phyloP scores from a whole-genome alignment of 2,888 invertebrate genomes.

The Sepiola atlantica region DNA sequence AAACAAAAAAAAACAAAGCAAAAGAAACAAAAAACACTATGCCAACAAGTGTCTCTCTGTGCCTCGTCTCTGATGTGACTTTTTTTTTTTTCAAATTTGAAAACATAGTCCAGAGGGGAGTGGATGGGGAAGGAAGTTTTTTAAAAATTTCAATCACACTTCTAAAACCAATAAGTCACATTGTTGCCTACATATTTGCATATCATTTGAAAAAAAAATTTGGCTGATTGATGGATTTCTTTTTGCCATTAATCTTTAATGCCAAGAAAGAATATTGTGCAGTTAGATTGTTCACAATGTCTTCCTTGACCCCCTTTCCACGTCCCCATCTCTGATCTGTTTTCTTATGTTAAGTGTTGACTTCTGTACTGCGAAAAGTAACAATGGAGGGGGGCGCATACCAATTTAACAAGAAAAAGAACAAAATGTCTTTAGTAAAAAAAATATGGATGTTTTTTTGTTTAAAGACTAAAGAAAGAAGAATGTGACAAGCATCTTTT shows the following conservation, averaged over 20 bases:
- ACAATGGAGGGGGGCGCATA: not conserved
- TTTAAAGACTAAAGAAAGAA: not conserved
- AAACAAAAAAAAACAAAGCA: not conserved
- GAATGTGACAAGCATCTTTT: not conserved
- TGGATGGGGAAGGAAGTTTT: too few relatives aligned
- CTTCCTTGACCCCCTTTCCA: not conserved
- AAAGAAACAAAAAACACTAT: not conserved
- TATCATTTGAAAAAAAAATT: not conserved
- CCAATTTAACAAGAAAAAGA: not conserved
- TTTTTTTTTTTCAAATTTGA: not conserved
- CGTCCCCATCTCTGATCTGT: too few relatives aligned
- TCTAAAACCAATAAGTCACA: not conserved
- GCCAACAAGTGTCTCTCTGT: slow-evolving; percentile 2
- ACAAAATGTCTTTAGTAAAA: not conserved
- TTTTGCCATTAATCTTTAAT: not conserved
- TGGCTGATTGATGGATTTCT: not conserved
- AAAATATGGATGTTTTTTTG: not conserved
- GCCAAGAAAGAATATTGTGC: not conserved
- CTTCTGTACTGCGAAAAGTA: not conserved
- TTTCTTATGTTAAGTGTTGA: slow-evolving; percentile 16
- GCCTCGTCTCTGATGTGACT: slow-evolving; percentile 7
- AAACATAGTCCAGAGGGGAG: not conserved
- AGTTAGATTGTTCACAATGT: slow-evolving; percentile 7
- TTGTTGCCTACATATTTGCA: slow-evolving; percentile 22
- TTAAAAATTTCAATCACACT: not conserved